Percentiles rank a stretch among this genome's conserved stretches.
These are phyloP conservation scores for Pegea sp. DNA, from an alignment of 23 tunicate species.

Conservation along the genomic window DNA sequence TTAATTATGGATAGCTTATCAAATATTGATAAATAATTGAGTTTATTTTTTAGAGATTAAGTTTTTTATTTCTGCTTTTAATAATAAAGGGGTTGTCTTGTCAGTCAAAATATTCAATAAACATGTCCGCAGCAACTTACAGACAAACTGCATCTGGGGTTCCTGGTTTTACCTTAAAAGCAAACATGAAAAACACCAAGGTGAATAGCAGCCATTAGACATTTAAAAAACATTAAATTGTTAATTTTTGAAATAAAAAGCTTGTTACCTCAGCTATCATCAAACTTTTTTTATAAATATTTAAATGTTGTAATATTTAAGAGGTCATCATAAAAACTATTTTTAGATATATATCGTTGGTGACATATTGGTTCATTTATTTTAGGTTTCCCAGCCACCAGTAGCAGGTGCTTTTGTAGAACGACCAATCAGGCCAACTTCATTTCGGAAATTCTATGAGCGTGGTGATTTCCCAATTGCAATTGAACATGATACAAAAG, in stretches of 20 bases:
- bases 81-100: too few species aligned
- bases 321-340: not conserved
- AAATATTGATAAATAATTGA: too few species aligned
- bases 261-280: too few species aligned
- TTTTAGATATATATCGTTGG: too few species aligned
- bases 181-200: slow-evolving; percentile 84
- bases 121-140: slow-evolving; percentile 43
- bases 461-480: slow-evolving; percentile 99
- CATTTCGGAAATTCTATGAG: slow-evolving; percentile 97
- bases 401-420: slow-evolving; percentile 73
- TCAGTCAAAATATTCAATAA: too few species aligned
- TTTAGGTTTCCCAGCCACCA: slow-evolving; percentile 76
- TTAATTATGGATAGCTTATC: too few species aligned
- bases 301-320: not conserved
- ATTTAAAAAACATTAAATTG: too few species aligned
- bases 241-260: too few species aligned
- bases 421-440: slow-evolving; percentile 75
- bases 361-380: not conserved
- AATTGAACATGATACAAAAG: slow-evolving; percentile 97
- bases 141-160: slow-evolving; percentile 19
- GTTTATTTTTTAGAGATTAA: too few species aligned
- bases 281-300: slow-evolving; percentile 1
- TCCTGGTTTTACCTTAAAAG: slow-evolving; percentile 73
- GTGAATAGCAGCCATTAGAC: too few species aligned
- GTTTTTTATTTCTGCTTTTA: too few species aligned